A percentile compares a stretch with the other conserved stretches of the same genome.
Evolutionary conservation across 2,888 invertebrate species (phyloP).

Genomic region (Nemapogon koenigi): DNA sequence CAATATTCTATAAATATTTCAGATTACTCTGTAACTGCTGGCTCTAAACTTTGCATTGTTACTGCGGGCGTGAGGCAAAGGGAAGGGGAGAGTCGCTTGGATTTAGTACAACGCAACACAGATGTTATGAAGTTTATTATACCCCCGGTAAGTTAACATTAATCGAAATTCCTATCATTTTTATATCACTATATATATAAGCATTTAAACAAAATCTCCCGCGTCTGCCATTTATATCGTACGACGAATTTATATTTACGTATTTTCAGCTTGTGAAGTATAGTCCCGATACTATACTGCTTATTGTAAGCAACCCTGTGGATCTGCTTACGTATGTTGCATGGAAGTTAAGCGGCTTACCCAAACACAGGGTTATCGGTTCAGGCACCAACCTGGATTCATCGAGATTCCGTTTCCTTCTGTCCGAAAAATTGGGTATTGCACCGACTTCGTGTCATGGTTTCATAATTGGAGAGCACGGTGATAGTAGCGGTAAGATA

Average conservation of each 20-base stretch:
- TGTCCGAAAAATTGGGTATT: constrained; percentile 82
- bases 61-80: constrained; percentile 92
- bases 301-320: constrained; percentile 92
- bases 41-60: constrained; percentile 85
- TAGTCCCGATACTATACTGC: constrained; percentile 84
- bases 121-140: constrained; percentile 88
- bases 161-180: not conserved
- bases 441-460: constrained; percentile 88
- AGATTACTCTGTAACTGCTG: constrained; percentile 79
- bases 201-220: too few relatives aligned
- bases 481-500: constrained; percentile 79
- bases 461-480: constrained; percentile 95
- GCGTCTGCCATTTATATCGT: not conserved
- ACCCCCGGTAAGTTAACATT: constrained; percentile 68
- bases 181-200: not conserved
- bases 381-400: constrained; percentile 95
- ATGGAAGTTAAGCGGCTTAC: constrained; percentile 93
- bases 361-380: constrained; percentile 86
- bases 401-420: constrained; percentile 86
- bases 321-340: constrained; percentile 92
- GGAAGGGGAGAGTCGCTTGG: constrained; percentile 87
- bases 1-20: too few relatives aligned
- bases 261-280: constrained; percentile 70
- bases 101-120: constrained; percentile 88
- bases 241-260: constrained; percentile 13